Evolutionary conservation across 2,113 vertebrate genomes (phyloP), one percentile per base, ranked within the genome.

Genomic region (Dasypus novemcinctus): DNA sequence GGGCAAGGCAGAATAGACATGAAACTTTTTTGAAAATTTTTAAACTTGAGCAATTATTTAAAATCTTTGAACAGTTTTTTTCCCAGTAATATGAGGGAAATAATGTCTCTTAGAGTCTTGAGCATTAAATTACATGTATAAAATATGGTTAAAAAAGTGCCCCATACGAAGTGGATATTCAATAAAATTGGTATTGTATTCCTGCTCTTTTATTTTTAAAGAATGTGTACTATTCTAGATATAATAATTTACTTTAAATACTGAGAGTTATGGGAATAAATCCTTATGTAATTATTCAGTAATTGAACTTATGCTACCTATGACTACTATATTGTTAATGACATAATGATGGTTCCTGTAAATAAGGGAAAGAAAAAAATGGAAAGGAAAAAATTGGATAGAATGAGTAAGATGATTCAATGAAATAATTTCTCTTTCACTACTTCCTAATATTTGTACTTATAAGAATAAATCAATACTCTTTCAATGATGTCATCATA

Each of bases 201-300:
- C 59, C 41, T 87, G 96, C 59, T 8, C n/a, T 11, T 38, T 71
- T 96, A 95, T 89, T 78, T 64, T 88, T 20, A 76, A 94, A 95
- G 41, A 82, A 95, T 93, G 79, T 64, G 66, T 49, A 43, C 61
- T 93, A 18, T 59, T 90, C 10, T 17, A 93, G 57, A 76, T 78
- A 64, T 87, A 90, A 86, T 54, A 82, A 23, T 96, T 96, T 95
- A 94, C n/a, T n/a, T n/a, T n/a, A n/a, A 96, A 93, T 74, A 96
- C 84, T 81, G 94, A 90, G 81, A 95, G 87, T 94, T 78, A 57
- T 20, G 66, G 68, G 72, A 59, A 86, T 66, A 94, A 97, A 97
- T 14, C 76, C 91, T 57, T 95, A 76, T 5, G 31, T 12, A 54
- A 68, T 69, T 87, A 59, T 83, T 61, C 46, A 69, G 88, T 36